phyloP scores from a whole-genome alignment of 2,113 vertebrate genomes.

The Equus przewalskii region DNA sequence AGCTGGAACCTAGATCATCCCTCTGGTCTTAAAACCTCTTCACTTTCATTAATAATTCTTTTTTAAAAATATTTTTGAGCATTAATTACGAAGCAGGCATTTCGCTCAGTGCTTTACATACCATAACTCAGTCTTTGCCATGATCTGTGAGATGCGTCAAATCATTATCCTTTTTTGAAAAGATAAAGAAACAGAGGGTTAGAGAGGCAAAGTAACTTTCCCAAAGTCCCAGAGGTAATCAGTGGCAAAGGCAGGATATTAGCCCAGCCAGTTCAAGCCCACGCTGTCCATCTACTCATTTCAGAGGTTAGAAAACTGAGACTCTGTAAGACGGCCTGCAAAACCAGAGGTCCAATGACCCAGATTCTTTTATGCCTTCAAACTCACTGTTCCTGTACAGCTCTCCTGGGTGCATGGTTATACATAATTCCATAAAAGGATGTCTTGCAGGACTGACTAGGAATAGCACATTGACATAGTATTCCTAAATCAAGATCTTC shows the following conservation, averaged over 20 bases:
- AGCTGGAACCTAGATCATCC: not conserved
- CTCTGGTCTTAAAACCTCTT: not conserved
- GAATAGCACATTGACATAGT: not conserved
- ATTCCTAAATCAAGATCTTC: not conserved
- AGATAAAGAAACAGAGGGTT: not conserved
- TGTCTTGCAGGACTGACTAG: not conserved
- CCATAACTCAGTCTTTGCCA: not conserved
- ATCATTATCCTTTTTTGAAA: not conserved
- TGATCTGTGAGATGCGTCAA: not conserved
- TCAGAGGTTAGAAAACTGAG: not conserved
- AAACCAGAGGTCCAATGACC: not conserved
- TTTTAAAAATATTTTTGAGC: not conserved
- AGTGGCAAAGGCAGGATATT: not conserved
- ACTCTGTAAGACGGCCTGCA: not conserved
- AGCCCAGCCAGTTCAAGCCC: not conserved
- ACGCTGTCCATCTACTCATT: not conserved
- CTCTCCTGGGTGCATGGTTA: not conserved
- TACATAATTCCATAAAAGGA: not conserved
- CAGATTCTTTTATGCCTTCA: not conserved
- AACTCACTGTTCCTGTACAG: not conserved
- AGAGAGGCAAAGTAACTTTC: not conserved
- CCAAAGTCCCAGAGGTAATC: not conserved
- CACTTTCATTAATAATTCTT: not conserved
- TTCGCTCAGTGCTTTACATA: not conserved
- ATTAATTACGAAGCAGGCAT: not conserved